These are phyloP conservation scores for Drosophila nikananu DNA, from an alignment of 1,140 invertebrate species.

Conservation along the genomic window DNA sequence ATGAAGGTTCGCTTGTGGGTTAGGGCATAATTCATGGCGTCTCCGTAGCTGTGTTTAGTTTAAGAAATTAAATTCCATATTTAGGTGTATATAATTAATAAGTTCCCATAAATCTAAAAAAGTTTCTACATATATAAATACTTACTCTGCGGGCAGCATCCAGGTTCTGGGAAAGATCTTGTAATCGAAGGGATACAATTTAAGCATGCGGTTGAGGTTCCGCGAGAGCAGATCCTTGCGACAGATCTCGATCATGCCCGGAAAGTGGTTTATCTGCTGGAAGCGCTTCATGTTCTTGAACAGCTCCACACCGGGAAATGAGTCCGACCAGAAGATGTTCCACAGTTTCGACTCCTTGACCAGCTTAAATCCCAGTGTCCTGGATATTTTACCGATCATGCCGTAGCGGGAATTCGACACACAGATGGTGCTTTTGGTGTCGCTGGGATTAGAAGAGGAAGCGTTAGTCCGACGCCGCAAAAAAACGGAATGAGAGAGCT, in stretches of 20 bases:
- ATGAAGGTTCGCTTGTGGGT: constrained; percentile 92
- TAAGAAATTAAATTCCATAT: background rate
- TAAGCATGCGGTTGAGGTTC: constrained; percentile 94
- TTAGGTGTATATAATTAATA: background rate
- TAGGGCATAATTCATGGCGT: constrained; percentile 78
- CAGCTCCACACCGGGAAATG: constrained; percentile 92
- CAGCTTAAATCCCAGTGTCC: constrained; percentile 91
- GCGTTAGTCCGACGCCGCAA: background rate
- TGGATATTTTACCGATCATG: constrained; percentile 89
- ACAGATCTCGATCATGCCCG: constrained; percentile 96
- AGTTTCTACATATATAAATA: background rate
- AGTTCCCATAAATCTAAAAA: too few relatives aligned
- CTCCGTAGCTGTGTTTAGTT: constrained; percentile 62
- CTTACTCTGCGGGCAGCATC: constrained; percentile 95
- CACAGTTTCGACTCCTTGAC: constrained; percentile 92
- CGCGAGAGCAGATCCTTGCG: constrained; percentile 93
- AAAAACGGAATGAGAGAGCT: background rate
- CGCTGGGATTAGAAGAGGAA: constrained; percentile 36
- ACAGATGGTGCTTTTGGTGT: constrained; percentile 87
- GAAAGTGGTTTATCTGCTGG: constrained; percentile 96
- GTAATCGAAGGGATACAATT: constrained; percentile 94
- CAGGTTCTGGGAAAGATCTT: constrained; percentile 97
- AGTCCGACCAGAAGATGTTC: constrained; percentile 96
- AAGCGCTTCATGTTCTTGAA: constrained; percentile 96
- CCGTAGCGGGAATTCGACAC: constrained; percentile 91